Base-by-base conservation (phyloP, 2,888 invertebrate genomes). In the Phortica magna region DNA sequence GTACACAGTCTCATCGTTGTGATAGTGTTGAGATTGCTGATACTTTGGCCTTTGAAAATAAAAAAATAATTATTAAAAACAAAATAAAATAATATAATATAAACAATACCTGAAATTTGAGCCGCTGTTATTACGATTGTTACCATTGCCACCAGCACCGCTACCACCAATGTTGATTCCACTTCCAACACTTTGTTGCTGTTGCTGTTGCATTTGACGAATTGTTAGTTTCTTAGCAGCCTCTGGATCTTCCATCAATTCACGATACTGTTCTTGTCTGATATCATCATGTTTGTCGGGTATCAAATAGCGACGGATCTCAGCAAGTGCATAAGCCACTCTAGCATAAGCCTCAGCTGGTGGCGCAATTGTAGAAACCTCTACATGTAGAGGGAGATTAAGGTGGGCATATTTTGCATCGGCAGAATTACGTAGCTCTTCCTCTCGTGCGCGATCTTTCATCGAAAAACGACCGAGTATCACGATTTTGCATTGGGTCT, bases 401-500 rank as follows among this genome's bases (percentile, higher is more conserved):
- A 98, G 93, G 91, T 98, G 98, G 0, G 96, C 94, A 91, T 97
- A 98, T 91, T 98, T 98, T 0, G 96, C 96, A 91, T 98, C 98
- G 79, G 96, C 93, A 0, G 96, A 96, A 88, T 95, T 94, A 31
- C 97, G 94, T 41, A 96, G 93, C 88, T 96, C 96, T 86, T 96
- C 96, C 90, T 96, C 97, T 92, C 96, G 95, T 88, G 93, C 93
- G 65, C 96, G 96, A 92, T 98, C 98, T 91, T 96, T 96, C 96
- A 98, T 98, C 0, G 98, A 98, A 74, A 98, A 98, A 82, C 96
- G 94, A 12, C 98, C 98, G 22, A 98, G 93, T 53, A 98, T 96
- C n/a, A 98, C 97, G 96, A 98, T 98, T 93, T 97, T 98, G 89
- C 98, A 98, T 94, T 97, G 96, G 5, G 98, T 98, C 90, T 98